Evolutionary conservation across 2,797 vertebrate species (phyloP), one percentile per base, ranked within the genome.

Genomic region (Bradypus variegatus): DNA sequence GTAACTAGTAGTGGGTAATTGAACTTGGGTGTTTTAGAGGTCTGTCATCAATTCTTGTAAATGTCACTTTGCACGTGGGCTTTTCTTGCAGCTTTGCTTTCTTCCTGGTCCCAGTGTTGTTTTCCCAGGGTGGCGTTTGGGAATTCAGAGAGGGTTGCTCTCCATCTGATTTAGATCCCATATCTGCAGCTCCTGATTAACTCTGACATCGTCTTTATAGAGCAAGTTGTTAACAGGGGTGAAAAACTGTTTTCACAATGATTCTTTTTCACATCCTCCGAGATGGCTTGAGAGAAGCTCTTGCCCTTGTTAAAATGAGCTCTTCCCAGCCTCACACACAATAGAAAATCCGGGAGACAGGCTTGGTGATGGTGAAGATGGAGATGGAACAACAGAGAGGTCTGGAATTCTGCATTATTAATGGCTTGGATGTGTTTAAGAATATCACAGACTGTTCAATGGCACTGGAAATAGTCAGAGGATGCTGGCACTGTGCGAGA

Each of bases 21-120:
- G 91, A 29, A 29, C 8, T 1, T 3, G 8, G 93, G 41, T 2
- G 33, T 31, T 23, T 13, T 33, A 2, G 31, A 55, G 86, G 62
- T 53, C 80, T 85, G 62, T 78, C 91, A 79, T 91, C 95, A 72
- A 10, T 89, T 87, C 94, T 93, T 13, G 38, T 92, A 58, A 91
- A 70, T 33, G 91, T 85, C 91, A 91, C 90, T 79, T 50, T 48
- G 82, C 0, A 48, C 48, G 38, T 13, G 27, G 83, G 64, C 23
- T 86, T 93, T 87, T 82, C 75, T 58, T 55, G 38, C 5, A 0
- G 48, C n/a, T 73, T 14, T 8, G 60, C 72, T 55, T 50, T 83
- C n/a, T n/a, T 64, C 88, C 88, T 8, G 36, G 81, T 13, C 55
- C 64, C 27, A 0, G 5, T 6, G 45, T 14, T 65, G 76, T 55